Base-by-base conservation (phyloP, 2,797 vertebrate genomes). In the Acestrorhynchus altus region DNA sequence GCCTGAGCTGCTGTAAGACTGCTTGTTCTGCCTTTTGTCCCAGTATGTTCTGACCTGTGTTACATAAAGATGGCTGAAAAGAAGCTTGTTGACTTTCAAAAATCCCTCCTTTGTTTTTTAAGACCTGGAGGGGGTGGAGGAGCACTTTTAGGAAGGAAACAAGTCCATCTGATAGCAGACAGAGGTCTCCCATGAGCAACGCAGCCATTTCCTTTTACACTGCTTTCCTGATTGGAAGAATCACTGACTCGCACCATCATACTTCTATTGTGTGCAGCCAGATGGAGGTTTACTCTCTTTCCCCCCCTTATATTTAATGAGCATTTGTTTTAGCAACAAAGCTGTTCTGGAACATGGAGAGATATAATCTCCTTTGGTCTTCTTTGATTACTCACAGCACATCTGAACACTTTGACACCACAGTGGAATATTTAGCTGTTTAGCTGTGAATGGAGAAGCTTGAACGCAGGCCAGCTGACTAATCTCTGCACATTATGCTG, bases 81-180 rank as follows among this genome's bases (percentile, higher is more conserved):
- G 13, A 59, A 8, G 22, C 52, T 42, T 66, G 49, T 65, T 76
- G 39, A 51, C 15, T 63, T 72, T 73, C 51, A n/a, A 81, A 78
- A 76, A 54, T 49, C 24, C 20, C 26, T 28, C 26, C 44, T 61
- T 77, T 39, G 31, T 57, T 57, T 57, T 73, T 65, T 54, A 0
- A 77, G 49, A 42, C 24, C 60, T 47, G 63, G 65, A 56, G 12
- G n/a, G n/a, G 8, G n/a, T n/a, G 44, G 47, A 18, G 51, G 46
- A 8, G 28, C 64, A 46, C 72, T 71, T 13, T 52, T 72, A 83
- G 84, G 84, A 85, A 85, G 84, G 82, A 85, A 83, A 67, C 28
- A 42, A 70, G 77, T 69, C 63, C 42, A 61, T 83, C 77, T 80
- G 74, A 77, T 69, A 76, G 76, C 42, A 6, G 44, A 28, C 56